Conservation (phyloP, 2,797 vertebrate species). For the Ispidina picta region DNA sequence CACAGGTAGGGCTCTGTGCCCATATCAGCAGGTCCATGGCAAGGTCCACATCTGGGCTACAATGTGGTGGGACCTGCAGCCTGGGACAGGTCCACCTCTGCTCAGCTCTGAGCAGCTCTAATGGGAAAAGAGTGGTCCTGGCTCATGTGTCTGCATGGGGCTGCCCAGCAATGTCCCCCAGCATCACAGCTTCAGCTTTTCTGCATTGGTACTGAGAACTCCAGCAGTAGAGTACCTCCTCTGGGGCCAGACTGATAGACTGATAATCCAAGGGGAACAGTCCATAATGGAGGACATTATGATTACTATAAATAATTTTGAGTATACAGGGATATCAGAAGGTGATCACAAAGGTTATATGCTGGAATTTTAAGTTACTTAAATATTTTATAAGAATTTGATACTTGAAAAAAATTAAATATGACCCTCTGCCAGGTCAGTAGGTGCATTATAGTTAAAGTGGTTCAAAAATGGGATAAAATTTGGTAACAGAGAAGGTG, state of each 20-base stretch:
- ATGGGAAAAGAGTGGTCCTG: background rate
- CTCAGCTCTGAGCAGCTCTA: background rate
- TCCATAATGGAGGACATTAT: background rate
- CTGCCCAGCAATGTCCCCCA: background rate
- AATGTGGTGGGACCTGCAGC: background rate
- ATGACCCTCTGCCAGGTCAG: background rate
- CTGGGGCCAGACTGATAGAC: background rate
- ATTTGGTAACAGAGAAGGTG: background rate
- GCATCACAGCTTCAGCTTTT: background rate
- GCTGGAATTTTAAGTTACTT: background rate
- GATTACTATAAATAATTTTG: background rate
- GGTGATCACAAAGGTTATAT: background rate
- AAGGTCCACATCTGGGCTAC: background rate
- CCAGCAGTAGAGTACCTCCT: background rate
- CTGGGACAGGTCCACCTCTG: background rate
- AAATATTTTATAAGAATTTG: background rate
- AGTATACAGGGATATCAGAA: background rate
- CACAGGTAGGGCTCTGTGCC: fast-evolving
- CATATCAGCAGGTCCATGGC: background rate
- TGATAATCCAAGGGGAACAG: background rate
- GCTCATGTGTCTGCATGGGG: too few relatives aligned
- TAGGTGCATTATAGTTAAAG: background rate
- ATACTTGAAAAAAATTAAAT: background rate
- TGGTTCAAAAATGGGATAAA: background rate
- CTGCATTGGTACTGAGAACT: background rate